Evolutionary conservation across 2,888 invertebrate genomes (phyloP).

Genomic region (Sceliomorpha sp.): DNA sequence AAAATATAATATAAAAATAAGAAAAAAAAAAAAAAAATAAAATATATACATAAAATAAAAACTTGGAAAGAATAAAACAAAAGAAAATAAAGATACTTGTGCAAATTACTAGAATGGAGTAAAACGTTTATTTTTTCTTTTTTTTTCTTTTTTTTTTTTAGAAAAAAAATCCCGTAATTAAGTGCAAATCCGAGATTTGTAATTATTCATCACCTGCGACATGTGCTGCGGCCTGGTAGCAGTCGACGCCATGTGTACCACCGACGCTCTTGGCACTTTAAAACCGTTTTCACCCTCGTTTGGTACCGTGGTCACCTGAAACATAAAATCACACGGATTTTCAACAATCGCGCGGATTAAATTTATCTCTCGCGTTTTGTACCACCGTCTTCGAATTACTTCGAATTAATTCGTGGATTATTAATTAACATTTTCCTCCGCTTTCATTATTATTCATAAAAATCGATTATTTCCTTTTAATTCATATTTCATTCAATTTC

Average conservation of each 20-base stretch:
- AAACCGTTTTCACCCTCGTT: conserved; percentile 75
- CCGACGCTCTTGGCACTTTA: conserved; percentile 77
- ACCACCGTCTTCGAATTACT: neutral
- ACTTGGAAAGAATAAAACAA: too few relatives aligned
- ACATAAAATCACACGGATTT: conserved; percentile 44
- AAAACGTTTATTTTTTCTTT: too few relatives aligned
- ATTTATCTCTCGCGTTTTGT: neutral
- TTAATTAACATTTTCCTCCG: too few relatives aligned
- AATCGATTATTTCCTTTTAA: too few relatives aligned
- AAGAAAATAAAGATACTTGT: too few relatives aligned
- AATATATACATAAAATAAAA: conserved; percentile 40
- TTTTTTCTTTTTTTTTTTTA: too few relatives aligned
- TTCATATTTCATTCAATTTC: too few relatives aligned
- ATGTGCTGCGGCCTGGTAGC: conserved; percentile 78
- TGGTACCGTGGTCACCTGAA: conserved; percentile 78
- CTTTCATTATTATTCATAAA: too few relatives aligned
- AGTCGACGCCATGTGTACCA: conserved; percentile 78
- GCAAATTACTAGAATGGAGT: too few relatives aligned
- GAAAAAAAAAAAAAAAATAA: too few relatives aligned
- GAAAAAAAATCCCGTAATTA: too few relatives aligned
- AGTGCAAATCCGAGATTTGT: conserved; percentile 23
- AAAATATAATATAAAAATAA: too few relatives aligned
- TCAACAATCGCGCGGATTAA: neutral
- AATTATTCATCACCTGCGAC: conserved; percentile 73
- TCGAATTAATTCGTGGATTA: neutral